Base-by-base conservation (phyloP, 2,113 vertebrate genomes). In the Cottus gobio region DNA sequence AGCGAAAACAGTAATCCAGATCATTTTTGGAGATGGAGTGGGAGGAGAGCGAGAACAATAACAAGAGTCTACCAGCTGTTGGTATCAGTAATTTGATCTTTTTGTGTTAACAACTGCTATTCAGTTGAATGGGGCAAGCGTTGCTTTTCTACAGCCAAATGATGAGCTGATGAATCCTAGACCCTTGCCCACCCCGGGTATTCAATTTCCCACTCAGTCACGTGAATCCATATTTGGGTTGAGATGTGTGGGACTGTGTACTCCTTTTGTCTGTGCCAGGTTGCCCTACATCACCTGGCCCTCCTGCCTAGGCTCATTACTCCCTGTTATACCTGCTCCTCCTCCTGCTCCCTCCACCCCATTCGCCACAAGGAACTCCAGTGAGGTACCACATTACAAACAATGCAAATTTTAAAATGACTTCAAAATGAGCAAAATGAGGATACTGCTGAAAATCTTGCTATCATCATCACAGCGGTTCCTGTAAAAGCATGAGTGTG, bases 291-390 rank as follows among this genome's bases (percentile, higher is more conserved):
- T 90, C 79, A 87, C 85, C 81, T 74, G 72, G 87, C 69, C 50
- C 62, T 80, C 75, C 72, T 64, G 79, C 65, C 50, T 56, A 28
- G 85, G 75, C 79, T 84, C 86, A 89, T 91, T 90, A 83, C 87
- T 85, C 69, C 74, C 31, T 75, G 42, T 72, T 71, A 63, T 71
- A 28, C 79, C 80, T 75, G 54, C 54, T 83, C 81, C 77, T 87
- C 76, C 86, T 91, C 71, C 77, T 74, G 12, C 52, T 79, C 44
- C 58, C n/a, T 71, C 68, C 69, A 46, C 60, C 56, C n/a, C 15
- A 10, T 71, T 85, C 70, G 71, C 79, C 71, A 75, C 70, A 26
- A 64, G 46, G 28, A 60, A 57, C 39, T 64, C 56, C 46, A 12
- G 22, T 26, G 57, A 39, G 50, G 13, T 7, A 18, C 5, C 31